A percentile compares a stretch with the other conserved stretches of the same genome.
Evolutionary conservation across 37 sponge, comb jelly and placozoan species (phyloP).

Genomic region (Dysidea cf. avara): DNA sequence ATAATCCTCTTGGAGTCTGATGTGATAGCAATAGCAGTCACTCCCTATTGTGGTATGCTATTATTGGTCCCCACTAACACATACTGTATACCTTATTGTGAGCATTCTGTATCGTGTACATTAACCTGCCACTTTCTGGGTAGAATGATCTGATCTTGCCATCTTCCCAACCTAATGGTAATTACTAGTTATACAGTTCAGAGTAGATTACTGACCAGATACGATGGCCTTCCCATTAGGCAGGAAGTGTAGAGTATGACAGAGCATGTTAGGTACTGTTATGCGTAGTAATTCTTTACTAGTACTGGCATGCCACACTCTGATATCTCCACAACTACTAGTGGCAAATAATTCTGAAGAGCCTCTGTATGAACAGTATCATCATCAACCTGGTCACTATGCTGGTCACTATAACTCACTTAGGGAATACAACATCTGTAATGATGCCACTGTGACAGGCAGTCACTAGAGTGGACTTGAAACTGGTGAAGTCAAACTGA

Average conservation of each 20-base stretch:
- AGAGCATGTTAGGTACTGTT: slow-evolving; percentile 79
- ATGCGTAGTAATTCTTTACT: slow-evolving; percentile 90
- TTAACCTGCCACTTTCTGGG: slow-evolving; percentile 83
- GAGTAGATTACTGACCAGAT: slow-evolving; percentile 78
- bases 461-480: slow-evolving; percentile 51
- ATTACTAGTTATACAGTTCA: background rate
- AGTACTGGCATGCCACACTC: slow-evolving; percentile 91
- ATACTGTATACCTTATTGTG: slow-evolving; percentile 96
- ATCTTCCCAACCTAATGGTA: slow-evolving; percentile 90
- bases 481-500: slow-evolving; percentile 44
- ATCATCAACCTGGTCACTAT: background rate
- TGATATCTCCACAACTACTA: slow-evolving; percentile 84
- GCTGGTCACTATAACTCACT: slow-evolving; percentile 11
- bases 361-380: slow-evolving; percentile 28
- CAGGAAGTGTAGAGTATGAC: slow-evolving; percentile 82
- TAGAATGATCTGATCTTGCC: slow-evolving; percentile 92
- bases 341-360: slow-evolving; percentile 95
- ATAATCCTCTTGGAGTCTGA: slow-evolving; percentile 66
- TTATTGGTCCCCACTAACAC: no score
- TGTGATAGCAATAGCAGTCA: slow-evolving; percentile 87
- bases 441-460: slow-evolving; percentile 72
- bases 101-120: slow-evolving; percentile 96
- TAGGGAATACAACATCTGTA: slow-evolving; percentile 83
- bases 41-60: slow-evolving; percentile 62
- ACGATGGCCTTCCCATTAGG: slow-evolving; percentile 92